Percentiles rank a stretch among this genome's conserved stretches.
phyloP scores from a whole-genome alignment of 1,140 invertebrate genomes.

The Drosophila orosa region DNA sequence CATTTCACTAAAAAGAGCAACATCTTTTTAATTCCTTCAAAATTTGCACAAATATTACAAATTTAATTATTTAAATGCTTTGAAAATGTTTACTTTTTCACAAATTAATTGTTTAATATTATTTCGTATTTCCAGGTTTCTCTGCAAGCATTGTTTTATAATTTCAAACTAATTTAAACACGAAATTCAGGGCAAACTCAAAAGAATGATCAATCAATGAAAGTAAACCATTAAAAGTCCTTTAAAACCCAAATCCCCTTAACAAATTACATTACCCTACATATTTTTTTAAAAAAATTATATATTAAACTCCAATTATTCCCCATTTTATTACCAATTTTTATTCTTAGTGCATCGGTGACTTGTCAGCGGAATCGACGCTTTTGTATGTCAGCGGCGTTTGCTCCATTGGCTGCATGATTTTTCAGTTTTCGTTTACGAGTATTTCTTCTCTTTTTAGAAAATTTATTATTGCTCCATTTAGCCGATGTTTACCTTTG shows the following conservation, averaged over 20 bases:
- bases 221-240: fast-evolving
- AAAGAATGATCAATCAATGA: neutral
- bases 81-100: neutral
- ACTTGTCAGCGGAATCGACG: slow-evolving; percentile 57
- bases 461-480: slow-evolving; percentile 56
- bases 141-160: neutral
- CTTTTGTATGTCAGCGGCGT: slow-evolving; percentile 71
- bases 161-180: neutral
- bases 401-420: slow-evolving; percentile 77
- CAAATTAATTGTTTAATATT: neutral
- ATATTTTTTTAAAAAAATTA: neutral
- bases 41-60: too few species aligned
- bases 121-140: fast-evolving
- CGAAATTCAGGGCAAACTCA: neutral
- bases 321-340: too few species aligned
- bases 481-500: slow-evolving; percentile 21
- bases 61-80: neutral
- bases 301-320: neutral
- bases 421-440: slow-evolving; percentile 60
- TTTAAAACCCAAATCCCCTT: neutral
- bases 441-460: slow-evolving; percentile 42
- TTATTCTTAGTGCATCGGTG: slow-evolving; percentile 22
- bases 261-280: neutral
- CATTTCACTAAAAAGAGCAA: too few species aligned
- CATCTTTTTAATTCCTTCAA: too few species aligned